Percentiles rank a stretch among this genome's conserved stretches.
Conservation (phyloP, 2,113 vertebrate species). For the Podiceps cristatus region DNA sequence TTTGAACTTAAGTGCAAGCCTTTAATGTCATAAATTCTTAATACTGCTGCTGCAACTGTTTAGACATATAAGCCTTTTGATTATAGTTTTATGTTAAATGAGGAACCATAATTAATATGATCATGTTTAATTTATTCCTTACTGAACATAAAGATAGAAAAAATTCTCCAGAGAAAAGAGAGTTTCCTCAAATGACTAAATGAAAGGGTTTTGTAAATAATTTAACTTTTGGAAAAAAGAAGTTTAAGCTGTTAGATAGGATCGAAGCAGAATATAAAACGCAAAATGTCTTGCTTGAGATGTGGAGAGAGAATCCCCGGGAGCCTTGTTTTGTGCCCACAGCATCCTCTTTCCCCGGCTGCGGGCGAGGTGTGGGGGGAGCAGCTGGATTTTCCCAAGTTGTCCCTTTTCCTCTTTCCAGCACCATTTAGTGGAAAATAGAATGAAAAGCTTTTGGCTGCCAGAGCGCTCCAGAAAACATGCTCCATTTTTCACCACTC, state of each 20-base stretch:
- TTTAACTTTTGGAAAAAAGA: background rate
- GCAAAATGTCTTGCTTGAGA: background rate
- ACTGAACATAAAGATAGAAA: background rate
- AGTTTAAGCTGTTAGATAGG: background rate
- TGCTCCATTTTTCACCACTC: background rate
- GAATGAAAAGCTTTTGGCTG: background rate
- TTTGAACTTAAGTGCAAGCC: background rate
- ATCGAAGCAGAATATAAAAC: background rate
- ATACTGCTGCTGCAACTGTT: background rate
- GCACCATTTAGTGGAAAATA: background rate
- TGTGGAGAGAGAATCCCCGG: background rate
- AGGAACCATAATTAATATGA: background rate
- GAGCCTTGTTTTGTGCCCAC: background rate
- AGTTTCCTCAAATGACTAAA: background rate
- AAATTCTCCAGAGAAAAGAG: background rate
- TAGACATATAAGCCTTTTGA: background rate
- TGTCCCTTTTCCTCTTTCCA: background rate
- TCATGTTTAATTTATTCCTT: slow-evolving; percentile 15
- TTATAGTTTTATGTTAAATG: slow-evolving; percentile 26
- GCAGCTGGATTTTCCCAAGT: rapidly evolving
- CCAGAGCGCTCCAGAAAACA: background rate
- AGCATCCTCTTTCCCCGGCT: background rate
- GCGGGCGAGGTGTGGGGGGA: rapidly evolving
- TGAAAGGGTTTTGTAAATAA: background rate
- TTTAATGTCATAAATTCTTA: slow-evolving; percentile 10